Evolutionary conservation across 2,888 invertebrate genomes (phyloP).

Genomic region (Ptilodon capucinus): DNA sequence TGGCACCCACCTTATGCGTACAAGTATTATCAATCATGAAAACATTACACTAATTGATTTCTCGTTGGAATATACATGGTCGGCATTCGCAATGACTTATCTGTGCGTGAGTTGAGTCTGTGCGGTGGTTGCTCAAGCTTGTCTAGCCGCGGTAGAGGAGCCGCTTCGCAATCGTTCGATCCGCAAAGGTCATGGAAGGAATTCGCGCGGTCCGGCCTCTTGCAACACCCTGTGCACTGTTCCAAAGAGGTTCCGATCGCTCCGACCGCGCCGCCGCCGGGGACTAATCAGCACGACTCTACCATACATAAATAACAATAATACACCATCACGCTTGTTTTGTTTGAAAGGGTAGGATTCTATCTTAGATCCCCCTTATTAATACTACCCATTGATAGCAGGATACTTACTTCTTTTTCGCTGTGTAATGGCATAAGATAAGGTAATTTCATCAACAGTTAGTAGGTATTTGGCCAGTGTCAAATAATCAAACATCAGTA

Average conservation of each 20-base stretch:
- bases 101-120: conserved; percentile 59
- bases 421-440: too few relatives aligned
- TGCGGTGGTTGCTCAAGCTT: conserved; percentile 73
- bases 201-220: conserved; percentile 78
- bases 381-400: too few relatives aligned
- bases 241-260: conserved; percentile 59
- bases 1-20: background rate
- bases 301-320: too few relatives aligned
- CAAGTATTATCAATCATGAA: background rate
- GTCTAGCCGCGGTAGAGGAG: conserved; percentile 74
- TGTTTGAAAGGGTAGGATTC: too few relatives aligned
- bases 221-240: conserved; percentile 63
- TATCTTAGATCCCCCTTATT: too few relatives aligned
- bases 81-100: conserved; percentile 32
- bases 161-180: conserved; percentile 78
- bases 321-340: too few relatives aligned
- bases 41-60: background rate
- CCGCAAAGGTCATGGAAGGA: conserved; percentile 81
- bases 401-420: too few relatives aligned
- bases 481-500: too few relatives aligned
- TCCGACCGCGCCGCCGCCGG: conserved; percentile 22
- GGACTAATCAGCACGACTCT: conserved; percentile 39
- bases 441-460: too few relatives aligned
- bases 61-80: background rate
- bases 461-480: too few relatives aligned